Evolutionary conservation across 2,888 invertebrate genomes (phyloP), one percentile per base, ranked within the genome.

Genomic region (Harmothoe impar): DNA sequence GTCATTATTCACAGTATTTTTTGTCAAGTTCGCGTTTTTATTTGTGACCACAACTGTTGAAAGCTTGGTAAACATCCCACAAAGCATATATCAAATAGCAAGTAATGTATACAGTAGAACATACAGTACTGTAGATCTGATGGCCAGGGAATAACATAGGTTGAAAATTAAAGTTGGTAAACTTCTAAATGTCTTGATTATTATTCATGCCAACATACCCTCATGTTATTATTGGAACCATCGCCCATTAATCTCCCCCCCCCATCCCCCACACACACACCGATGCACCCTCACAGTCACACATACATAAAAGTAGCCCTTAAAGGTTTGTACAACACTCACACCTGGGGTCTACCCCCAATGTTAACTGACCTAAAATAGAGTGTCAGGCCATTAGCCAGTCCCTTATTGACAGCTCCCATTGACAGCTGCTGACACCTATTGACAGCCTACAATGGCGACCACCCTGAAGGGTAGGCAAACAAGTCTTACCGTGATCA

Each of bases 341-440:
- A 72, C 72, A 15, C 62, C 72, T 62, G 72, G 25, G 72, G 72
- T 29, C 72, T 29, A n/a, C 43, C 15, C 62, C 20, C 23, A n/a
- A 62, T 62, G 72, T 29, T 25, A 29, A 29, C 72, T 29, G 72
- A 72, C 72, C 72, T 23, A 72, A 23, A 72, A n/a, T n/a, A 20
- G 25, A 62, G 23, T 62, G 62, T 62, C 62, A 62, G 62, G 3
- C 62, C 62, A 62, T 62, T 62, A 62, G 25, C 20, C 62, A 62
- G 5, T 20, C 62, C 43, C 62, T 15, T 72, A 29, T 72, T 72
- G 72, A 72, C 72, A 72, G 72, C 25, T 0, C 72, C 62, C 23
- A 72, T 29, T 72, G 72, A 72, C 72, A 72, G 72, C 72, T 29
- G 72, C 72, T 72, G 72, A 72, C 72, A 72, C 29, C 29, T 72